Conservation (phyloP, 2,888 invertebrate species). For the Synergus gifuensis region DNA sequence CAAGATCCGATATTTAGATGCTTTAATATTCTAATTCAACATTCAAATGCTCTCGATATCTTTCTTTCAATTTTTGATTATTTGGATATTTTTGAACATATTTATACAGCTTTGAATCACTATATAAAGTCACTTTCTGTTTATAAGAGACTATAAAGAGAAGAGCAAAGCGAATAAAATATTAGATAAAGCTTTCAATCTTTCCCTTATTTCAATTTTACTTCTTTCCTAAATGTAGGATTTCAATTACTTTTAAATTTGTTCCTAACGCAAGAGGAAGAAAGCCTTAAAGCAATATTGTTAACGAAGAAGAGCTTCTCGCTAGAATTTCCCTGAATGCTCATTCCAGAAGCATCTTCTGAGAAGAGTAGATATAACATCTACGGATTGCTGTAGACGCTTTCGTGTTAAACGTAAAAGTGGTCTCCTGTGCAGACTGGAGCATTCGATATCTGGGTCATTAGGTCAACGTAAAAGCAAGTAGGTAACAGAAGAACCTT, state of each 20-base stretch:
- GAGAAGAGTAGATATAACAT: background rate
- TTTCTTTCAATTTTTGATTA: background rate
- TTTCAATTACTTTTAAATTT: background rate
- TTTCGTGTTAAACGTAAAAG: slow-evolving; percentile 27
- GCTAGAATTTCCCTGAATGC: slow-evolving; percentile 5
- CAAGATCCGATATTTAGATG: background rate
- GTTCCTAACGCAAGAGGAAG: background rate
- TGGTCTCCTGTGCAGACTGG: slow-evolving; percentile 29
- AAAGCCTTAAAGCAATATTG: slow-evolving; percentile 12
- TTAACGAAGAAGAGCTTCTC: background rate
- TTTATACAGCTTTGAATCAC: too few relatives aligned
- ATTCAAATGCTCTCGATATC: background rate
- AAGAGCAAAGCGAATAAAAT: background rate
- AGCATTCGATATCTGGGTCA: slow-evolving; percentile 28
- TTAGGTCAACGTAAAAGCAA: slow-evolving; percentile 29
- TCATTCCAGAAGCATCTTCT: slow-evolving; percentile 10
- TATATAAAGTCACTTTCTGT: background rate
- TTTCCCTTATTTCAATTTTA: background rate
- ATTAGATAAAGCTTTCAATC: background rate
- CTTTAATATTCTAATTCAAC: background rate
- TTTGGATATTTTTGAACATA: background rate
- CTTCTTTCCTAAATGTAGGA: background rate
- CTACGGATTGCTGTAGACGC: slow-evolving; percentile 16
- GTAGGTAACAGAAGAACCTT: slow-evolving; percentile 13
- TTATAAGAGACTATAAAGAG: background rate